Evolutionary conservation across 2,888 invertebrate species (phyloP).

Genomic region (Busseola fusca): DNA sequence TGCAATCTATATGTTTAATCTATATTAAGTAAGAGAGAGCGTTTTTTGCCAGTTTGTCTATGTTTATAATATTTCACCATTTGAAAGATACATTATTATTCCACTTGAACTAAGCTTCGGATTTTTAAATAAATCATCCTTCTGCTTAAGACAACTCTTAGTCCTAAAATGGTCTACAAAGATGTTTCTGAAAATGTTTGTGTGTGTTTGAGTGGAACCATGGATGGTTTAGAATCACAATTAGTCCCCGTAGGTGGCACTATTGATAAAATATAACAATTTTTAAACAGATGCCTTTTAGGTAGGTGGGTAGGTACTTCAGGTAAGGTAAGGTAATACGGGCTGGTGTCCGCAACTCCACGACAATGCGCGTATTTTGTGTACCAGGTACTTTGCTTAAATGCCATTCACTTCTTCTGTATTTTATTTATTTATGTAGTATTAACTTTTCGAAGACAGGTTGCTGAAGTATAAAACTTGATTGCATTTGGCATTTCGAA

Average conservation of each 20-base stretch:
- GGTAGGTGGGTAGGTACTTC: too few relatives aligned
- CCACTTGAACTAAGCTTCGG: not conserved
- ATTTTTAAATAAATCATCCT: not conserved
- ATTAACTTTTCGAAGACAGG: not conserved
- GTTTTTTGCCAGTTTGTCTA: not conserved
- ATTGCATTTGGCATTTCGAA: constrained; percentile 21
- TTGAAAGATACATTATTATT: not conserved
- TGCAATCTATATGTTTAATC: not conserved
- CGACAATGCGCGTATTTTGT: too few relatives aligned
- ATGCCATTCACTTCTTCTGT: not conserved
- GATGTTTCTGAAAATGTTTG: not conserved
- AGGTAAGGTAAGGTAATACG: too few relatives aligned
- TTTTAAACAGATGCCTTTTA: not conserved
- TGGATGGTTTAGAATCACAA: not conserved
- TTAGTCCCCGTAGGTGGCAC: not conserved
- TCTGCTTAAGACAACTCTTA: not conserved
- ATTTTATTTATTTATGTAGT: constrained; percentile 2
- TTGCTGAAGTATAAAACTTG: not conserved
- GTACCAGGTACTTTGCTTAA: not conserved
- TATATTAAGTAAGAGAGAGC: not conserved
- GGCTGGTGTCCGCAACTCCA: too few relatives aligned
- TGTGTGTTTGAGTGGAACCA: not conserved
- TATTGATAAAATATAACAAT: not conserved
- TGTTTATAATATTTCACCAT: not conserved
- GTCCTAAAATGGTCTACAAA: not conserved